A percentile compares a stretch with the other conserved stretches of the same genome.
Conservation (phyloP, 2,888 invertebrate species). For the Phaonia tiefii region DNA sequence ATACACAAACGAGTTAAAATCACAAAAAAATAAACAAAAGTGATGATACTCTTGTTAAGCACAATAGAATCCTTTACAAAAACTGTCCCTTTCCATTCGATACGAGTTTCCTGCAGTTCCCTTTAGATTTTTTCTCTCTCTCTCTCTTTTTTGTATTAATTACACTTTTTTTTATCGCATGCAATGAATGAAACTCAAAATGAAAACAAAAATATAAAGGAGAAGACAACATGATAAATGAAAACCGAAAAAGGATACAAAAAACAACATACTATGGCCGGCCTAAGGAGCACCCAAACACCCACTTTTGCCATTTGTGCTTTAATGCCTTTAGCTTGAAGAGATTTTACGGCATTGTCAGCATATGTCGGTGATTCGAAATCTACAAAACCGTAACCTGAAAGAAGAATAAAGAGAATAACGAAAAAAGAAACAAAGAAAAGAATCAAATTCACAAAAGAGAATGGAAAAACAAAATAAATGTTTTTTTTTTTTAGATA, state of each 20-base stretch:
- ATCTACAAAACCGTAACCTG: slow-evolving; percentile 99
- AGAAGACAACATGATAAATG: slow-evolving; percentile 28
- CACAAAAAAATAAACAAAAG: no score
- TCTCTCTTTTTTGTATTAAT: slow-evolving; percentile 50
- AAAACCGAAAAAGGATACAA: slow-evolving; percentile 57
- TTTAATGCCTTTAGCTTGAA: slow-evolving; percentile 98
- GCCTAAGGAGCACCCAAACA: slow-evolving; percentile 98
- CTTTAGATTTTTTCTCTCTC: slow-evolving; percentile 13
- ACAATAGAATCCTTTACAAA: slow-evolving; percentile 46
- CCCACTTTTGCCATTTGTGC: slow-evolving; percentile 99
- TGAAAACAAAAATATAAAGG: slow-evolving; percentile 33
- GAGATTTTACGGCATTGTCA: slow-evolving; percentile 97
- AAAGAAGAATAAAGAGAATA: slow-evolving; percentile 51
- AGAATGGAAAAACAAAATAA: background rate
- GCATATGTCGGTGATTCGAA: slow-evolving; percentile 98
- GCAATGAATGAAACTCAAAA: no score
- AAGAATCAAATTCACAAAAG: slow-evolving; percentile 23
- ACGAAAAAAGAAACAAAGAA: slow-evolving; percentile 41
- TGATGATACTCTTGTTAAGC: no score
- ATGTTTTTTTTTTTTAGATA: slow-evolving; percentile 29
- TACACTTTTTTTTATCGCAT: slow-evolving; percentile 34
- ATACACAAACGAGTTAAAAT: no score
- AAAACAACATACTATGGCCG: slow-evolving; percentile 96
- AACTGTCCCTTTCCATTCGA: slow-evolving; percentile 43
- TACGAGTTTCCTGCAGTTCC: background rate